Base-by-base conservation (phyloP, 2,888 invertebrate genomes). In the Didymodactylos carnosus region DNA sequence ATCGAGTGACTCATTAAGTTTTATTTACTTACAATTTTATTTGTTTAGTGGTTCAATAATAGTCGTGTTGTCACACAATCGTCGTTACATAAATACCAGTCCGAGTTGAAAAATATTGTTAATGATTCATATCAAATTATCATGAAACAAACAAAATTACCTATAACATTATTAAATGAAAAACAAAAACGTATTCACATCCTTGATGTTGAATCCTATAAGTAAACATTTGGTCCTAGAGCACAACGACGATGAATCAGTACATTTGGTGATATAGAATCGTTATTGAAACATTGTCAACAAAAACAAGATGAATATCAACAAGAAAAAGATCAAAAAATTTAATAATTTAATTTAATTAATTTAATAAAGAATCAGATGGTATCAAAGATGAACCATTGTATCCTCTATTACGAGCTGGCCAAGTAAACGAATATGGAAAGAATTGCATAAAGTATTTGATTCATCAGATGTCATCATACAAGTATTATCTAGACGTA, bases 1-100 rank as follows among this genome's bases (percentile, higher is more conserved):
- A n/a, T n/a, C n/a, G n/a, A n/a, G n/a, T n/a, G n/a, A n/a, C n/a
- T n/a, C n/a, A n/a, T n/a, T n/a, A n/a, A n/a, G n/a, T n/a, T n/a
- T n/a, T n/a, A n/a, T n/a, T n/a, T n/a, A n/a, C n/a, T n/a, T n/a
- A n/a, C n/a, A n/a, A n/a, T n/a, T n/a, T n/a, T n/a, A n/a, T n/a
- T n/a, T n/a, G n/a, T n/a, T n/a, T n/a, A 91, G 82, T 99, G 98
- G 98, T 99, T 99, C 84, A 94, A 95, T 85, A 99, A 99, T 82
- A 94, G 97, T 0, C 87, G 94, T 77, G 94, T 98, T 0, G 92
- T 98, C 78, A 90, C 93, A 0, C 97, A 98, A 84, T 81, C 82
- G 76, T 85, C 86, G 51, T 80, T 87, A 62, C 87, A 87, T 80
- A 85, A 82, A 74, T 87, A 87, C 79, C 86, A 98, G 85, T 91